Base-by-base conservation (phyloP, 2,113 vertebrate species). In the Zapus hudsonius region DNA sequence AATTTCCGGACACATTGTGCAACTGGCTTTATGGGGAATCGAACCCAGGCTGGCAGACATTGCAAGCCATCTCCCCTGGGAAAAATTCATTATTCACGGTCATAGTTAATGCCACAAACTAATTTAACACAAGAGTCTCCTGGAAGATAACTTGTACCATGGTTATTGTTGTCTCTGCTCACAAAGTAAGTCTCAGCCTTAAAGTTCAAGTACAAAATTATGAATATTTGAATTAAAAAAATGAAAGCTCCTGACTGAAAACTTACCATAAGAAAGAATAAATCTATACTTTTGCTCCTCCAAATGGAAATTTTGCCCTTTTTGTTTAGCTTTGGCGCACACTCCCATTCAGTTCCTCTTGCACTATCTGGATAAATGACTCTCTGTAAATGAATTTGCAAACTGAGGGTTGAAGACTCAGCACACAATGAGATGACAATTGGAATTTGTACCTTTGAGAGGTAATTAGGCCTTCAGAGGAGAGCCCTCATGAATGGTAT, bases 141-240 rank as follows among this genome's bases (percentile, higher is more conserved):
- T 67, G 55, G 12, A 84, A 15, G 27, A 31, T 70, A 85, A 85
- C 29, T 29, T 67, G 55, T 19, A 64, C 17, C 19, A 57, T 29
- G n/a, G 55, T 47, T 76, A 55, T 38, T 78, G 16, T 73, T 66
- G 52, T 79, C 23, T 66, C 29, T 11, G 44, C 33, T 90, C 33
- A 55, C 13, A 69, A 92, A 90, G 42, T 44, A 11, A 57, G 7
- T 25, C 92, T 63, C 52, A 36, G 55, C 27, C 6, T 25, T 75
- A 75, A 89, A 84, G 20, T 70, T 93, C 40, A 91, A 82, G 44
- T 19, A 85, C 11, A 63, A 91, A 89, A 78, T 75, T 70, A 55
- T 5, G 0, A 47, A 47, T 38, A 10, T 90, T 90, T 90, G 47
- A 47, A 12, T 7, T 12, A n/a, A n/a, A 69, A 82, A 27, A 75